Evolutionary conservation across 53 echinoderm and acorn worm species (phyloP).

Genomic region (Luidia sarsii): DNA sequence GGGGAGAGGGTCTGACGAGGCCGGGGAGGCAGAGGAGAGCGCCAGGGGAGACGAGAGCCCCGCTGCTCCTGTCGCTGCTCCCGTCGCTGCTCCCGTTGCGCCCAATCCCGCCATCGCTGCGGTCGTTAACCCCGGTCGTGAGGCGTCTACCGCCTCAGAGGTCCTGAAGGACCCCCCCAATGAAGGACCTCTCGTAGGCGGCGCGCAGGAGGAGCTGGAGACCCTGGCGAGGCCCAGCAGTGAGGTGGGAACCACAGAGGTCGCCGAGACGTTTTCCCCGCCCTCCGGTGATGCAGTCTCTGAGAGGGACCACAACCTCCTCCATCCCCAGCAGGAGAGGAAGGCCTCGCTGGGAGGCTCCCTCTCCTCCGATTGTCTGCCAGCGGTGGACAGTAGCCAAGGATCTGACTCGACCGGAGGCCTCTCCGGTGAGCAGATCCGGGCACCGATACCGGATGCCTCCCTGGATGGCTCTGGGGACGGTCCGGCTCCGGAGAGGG

Average conservation of each 20-base stretch:
- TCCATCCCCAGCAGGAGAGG: conserved; percentile 9
- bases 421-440: conserved; percentile 21
- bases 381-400: neutral
- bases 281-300: neutral
- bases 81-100: no score
- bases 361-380: conserved; percentile 32
- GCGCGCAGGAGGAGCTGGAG: no score
- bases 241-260: neutral
- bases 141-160: neutral
- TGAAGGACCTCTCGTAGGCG: conserved; percentile 24
- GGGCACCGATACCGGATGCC: neutral
- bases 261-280: neutral
- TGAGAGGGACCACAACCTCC: neutral
- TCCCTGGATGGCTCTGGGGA: neutral
- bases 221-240: neutral
- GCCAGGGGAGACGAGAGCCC: neutral
- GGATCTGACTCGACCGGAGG: conserved; percentile 6
- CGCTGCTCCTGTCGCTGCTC: conserved; percentile 5
- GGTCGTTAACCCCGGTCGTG: conserved; percentile 11
- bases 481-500: neutral
- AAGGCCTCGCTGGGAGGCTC: neutral
- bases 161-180: neutral
- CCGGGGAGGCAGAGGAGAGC: neutral
- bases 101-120: neutral
- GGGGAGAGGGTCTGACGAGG: conserved; percentile 16